Evolutionary conservation across 2,888 invertebrate genomes (phyloP), one percentile per base, ranked within the genome.

Genomic region (Rhorus exstirpatorius): DNA sequence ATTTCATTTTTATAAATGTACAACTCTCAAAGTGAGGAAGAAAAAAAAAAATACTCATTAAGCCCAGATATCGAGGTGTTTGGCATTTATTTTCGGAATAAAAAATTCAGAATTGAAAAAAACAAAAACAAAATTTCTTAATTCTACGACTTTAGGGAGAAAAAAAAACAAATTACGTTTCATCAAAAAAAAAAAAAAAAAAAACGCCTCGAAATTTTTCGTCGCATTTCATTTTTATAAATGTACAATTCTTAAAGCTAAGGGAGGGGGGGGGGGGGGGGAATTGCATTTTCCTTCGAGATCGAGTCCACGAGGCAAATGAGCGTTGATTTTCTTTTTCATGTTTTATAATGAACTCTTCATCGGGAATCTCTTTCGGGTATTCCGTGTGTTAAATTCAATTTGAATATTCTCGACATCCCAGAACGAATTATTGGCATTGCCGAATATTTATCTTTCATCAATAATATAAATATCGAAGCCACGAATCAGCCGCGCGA

Each of bases 331-430:
- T 63, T 65, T 65, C 49, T 12, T 55, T 51, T 14, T 68, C 38
- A 63, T 71, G 55, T 75, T 70, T 80, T 63, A 53, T 65, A 58
- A 68, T 74, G 41, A 44, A 72, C 65, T 14, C 19, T 63, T 6
- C 31, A n/a, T n/a, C n/a, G n/a, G n/a, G n/a, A n/a, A n/a, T n/a
- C n/a, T n/a, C 55, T 21, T 41, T 61, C 41, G 49, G 38, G 41
- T 71, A 35, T 72, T 19, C 31, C 60, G 58, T 67, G 26, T 74
- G 38, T 44, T n/a, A 61, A 65, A 55, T 55, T 78, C 31, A 19
- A 60, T 79, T 61, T 60, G 79, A 65, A 71, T n/a, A n/a, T n/a
- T 58, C 79, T 58, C 26, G 49, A 46, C 60, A 79, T n/a, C n/a
- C n/a, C n/a, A n/a, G n/a, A n/a, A n/a, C n/a, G n/a, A n/a, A n/a